phyloP scores from a whole-genome alignment of 1,140 invertebrate species.

The Drosophila varians region DNA sequence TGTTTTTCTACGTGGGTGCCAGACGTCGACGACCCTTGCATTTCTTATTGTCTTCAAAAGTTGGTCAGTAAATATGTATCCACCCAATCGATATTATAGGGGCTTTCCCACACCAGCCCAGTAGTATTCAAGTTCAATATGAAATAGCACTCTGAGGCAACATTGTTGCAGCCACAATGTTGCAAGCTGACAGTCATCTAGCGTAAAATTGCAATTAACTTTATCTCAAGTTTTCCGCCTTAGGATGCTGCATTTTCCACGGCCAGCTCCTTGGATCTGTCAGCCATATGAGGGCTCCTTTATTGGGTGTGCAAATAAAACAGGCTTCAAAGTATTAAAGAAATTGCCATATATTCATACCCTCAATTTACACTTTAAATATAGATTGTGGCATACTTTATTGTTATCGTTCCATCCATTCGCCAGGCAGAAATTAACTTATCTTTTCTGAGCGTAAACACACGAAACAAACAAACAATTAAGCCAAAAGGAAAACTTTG shows the following conservation, averaged over 20 bases:
- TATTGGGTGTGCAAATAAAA: neutral
- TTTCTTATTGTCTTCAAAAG: slow-evolving; percentile 45
- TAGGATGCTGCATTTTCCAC: slow-evolving; percentile 11
- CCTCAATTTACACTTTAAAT: slow-evolving; percentile 26
- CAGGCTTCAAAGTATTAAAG: slow-evolving; percentile 10
- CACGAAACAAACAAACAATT: slow-evolving; percentile 21
- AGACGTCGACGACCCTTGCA: slow-evolving; percentile 24
- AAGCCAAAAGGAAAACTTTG: slow-evolving; percentile 41
- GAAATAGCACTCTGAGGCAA: too few relatives aligned
- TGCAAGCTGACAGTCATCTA: slow-evolving; percentile 13
- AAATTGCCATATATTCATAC: slow-evolving; percentile 7
- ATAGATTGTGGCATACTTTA: slow-evolving; percentile 37
- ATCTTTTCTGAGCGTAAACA: slow-evolving; percentile 32
- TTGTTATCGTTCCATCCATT: slow-evolving; percentile 16
- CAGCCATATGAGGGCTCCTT: slow-evolving; percentile 16
- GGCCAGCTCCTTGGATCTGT: slow-evolving; percentile 23
- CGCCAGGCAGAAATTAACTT: slow-evolving; percentile 31
- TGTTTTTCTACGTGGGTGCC: slow-evolving; percentile 40
- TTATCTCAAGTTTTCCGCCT: slow-evolving; percentile 20
- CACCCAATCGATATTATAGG: slow-evolving; percentile 7
- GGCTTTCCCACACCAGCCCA: slow-evolving; percentile 21
- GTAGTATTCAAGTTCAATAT: slow-evolving; percentile 24
- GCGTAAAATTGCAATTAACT: slow-evolving; percentile 45
- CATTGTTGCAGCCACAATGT: slow-evolving; percentile 24
- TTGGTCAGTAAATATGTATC: slow-evolving; percentile 25